Evolutionary conservation across 2,888 invertebrate genomes (phyloP).

Genomic region (Himalopsyche anomala): DNA sequence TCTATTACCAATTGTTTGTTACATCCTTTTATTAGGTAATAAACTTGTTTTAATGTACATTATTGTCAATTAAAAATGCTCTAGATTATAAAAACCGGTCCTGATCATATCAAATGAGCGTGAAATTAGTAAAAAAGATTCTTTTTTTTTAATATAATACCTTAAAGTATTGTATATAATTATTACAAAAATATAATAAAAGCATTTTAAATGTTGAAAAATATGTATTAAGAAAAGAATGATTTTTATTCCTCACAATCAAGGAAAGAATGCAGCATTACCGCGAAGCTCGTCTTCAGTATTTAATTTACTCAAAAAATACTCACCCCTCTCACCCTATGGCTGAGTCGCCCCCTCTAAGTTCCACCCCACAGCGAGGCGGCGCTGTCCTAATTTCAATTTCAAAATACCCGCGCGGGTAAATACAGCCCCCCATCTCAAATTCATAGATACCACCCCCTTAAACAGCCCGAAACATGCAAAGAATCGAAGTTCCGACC

Average conservation of each 20-base stretch:
- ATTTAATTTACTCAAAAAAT: conserved; percentile 64
- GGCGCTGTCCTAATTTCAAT: conserved; percentile 65
- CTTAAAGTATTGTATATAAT: too few species aligned
- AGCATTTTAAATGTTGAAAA: too few species aligned
- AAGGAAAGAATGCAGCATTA: not conserved
- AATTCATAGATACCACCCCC: not conserved
- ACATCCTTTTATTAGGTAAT: too few species aligned
- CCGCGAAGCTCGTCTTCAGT: conserved; percentile 52
- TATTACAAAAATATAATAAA: too few species aligned
- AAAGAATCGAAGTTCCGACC: conserved; percentile 62
- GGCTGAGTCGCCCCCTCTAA: conserved; percentile 53
- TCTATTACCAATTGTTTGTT: too few species aligned
- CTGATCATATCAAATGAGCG: too few species aligned
- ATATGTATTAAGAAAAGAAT: too few species aligned
- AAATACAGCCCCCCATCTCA: conserved; percentile 52
- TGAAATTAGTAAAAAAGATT: too few species aligned
- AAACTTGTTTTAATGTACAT: too few species aligned
- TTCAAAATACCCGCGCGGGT: conserved; percentile 65
- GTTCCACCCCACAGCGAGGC: conserved; percentile 47
- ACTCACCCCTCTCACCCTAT: conserved; percentile 48
- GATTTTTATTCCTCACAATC: not conserved
- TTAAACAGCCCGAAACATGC: conserved; percentile 49
- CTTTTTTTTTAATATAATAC: too few species aligned
- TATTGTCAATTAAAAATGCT: too few species aligned
- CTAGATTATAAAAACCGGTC: too few species aligned